Evolutionary conservation across 2,888 invertebrate genomes (phyloP).

Genomic region (Oscheius sp.): DNA sequence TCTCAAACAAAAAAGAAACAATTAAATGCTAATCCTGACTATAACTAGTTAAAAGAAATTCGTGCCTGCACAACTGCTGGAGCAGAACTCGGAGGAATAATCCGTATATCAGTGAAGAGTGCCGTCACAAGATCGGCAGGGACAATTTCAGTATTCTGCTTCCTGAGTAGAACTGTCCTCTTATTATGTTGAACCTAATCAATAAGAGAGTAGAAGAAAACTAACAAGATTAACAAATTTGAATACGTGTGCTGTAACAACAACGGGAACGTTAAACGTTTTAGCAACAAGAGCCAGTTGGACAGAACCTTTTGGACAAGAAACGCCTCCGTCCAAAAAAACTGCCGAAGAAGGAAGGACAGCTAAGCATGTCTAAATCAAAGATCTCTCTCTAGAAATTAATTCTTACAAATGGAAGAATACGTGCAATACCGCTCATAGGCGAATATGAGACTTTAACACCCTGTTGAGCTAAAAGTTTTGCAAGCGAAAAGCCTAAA

Average conservation of each 20-base stretch:
- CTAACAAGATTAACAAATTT: constrained; percentile 89
- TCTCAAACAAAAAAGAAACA: too few species aligned
- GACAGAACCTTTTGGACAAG: constrained; percentile 47
- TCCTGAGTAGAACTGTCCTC: constrained; percentile 47
- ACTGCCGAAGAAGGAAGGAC: constrained; percentile 63
- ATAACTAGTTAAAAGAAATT: too few species aligned
- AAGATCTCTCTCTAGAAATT: background rate
- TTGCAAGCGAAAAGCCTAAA: constrained; percentile 12
- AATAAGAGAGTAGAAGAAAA: background rate
- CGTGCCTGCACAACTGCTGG: constrained; percentile 92
- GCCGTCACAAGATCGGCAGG: constrained; percentile 90
- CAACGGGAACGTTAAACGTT: constrained; percentile 87
- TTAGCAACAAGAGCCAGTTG: constrained; percentile 82
- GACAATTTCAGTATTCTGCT: constrained; percentile 80
- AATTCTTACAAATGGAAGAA: constrained; percentile 16
- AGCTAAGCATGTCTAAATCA: constrained; percentile 50
- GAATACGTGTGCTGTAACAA: constrained; percentile 95
- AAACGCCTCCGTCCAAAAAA: constrained; percentile 57
- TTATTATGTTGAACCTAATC: constrained; percentile 37
- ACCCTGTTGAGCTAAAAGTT: constrained; percentile 31
- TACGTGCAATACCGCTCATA: constrained; percentile 48
- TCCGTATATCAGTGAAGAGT: constrained; percentile 91
- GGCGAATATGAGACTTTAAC: constrained; percentile 50
- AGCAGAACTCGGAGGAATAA: constrained; percentile 94
- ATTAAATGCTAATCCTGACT: too few species aligned